Evolutionary conservation across 2,888 invertebrate genomes (phyloP), one percentile per base, ranked within the genome.

Genomic region (Microdon myrmicae): DNA sequence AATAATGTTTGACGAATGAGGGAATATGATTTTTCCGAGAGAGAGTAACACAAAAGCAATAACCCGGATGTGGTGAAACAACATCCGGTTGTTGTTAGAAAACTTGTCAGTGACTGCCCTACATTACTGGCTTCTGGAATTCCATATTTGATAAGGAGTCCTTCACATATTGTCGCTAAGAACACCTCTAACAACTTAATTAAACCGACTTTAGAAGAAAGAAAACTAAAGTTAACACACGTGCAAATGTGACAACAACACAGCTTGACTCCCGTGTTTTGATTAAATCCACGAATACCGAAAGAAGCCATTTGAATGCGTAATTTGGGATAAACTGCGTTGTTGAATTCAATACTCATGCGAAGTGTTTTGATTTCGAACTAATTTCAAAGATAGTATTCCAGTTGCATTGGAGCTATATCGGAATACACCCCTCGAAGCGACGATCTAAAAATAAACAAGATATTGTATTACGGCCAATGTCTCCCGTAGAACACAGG

Each of bases 131-230:
- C 87, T 71, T 89, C 88, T 1, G 86, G 83, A 49, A 89, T 79
- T 0, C 94, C 93, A 72, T 89, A 93, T 72, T 89, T 88, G 41
- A 93, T 84, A 6, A 92, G 81, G 49, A 94, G 79, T 45, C 89
- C 90, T 77, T 93, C 92, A 71, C 92, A 92, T 38, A 93, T 81
- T n/a, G 87, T 87, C 16, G 92, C 91, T 69, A 93, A 78, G 71
- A 90, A 81, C 71, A 90, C 83, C 84, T 93, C 89, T 61, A 85
- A 82, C 2, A 92, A 73, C 80, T 92, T 93, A 35, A 91, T 80
- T 17, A 90, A 75, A 10, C 93, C 93, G 23, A 87, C 85, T 68
- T 86, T 83, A 1, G 88, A 86, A 31, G 86, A 86, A 8, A 92
- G 79, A 75, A 92, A 90, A 28, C 87, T 86, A 43, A 92, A 83